Evolutionary conservation across 1,140 invertebrate genomes (phyloP), one percentile per base, ranked within the genome.

Genomic region (Trachelipus rathkii): DNA sequence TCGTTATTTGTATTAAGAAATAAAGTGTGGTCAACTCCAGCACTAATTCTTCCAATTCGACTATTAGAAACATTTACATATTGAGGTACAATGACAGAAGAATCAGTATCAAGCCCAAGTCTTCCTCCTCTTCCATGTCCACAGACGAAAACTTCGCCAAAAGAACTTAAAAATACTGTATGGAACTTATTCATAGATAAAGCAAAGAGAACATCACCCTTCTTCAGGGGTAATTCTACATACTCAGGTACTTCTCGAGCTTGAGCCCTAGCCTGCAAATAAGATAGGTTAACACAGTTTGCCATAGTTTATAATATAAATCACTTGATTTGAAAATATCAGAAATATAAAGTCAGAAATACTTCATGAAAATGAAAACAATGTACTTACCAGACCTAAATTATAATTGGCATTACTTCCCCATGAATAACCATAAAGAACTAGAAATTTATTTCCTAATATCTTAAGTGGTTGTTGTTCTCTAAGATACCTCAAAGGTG

Each of bases 161-260:
- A 13, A 21, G 24, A 21, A 24, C 68, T 70, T 33, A 70, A 24
- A 21, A 70, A 70, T 11, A 70, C 24, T 11, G 19, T 21, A 10
- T 70, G 68, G 23, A 70, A 70, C 23, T 70, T 70, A 33, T 33
- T 70, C 68, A 70, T 70, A 70, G 68, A 70, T 3, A 70, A 4
- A 33, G 19, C 11, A 13, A 13, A 33, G n/a, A 70, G 19, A 10
- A 33, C 11, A 33, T n/a, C 10, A 15, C 19, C 21, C 23, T 70
- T 70, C 68, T 70, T 70, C 4, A 70, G 5, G 1, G 68, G 68
- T 5, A 70, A n/a, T 23, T 70, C 68, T 21, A 70, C 15, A 23
- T 23, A 24, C 6, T 33, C 68, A 23, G 68, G 68, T 2, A 70
- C 11, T 13, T 70, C 68, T 33, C 68, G 15, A 11, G 68, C 2